Evolutionary conservation across 1,140 invertebrate genomes (phyloP), one percentile per base, ranked within the genome.

Genomic region (Rhyacophila brunnea): DNA sequence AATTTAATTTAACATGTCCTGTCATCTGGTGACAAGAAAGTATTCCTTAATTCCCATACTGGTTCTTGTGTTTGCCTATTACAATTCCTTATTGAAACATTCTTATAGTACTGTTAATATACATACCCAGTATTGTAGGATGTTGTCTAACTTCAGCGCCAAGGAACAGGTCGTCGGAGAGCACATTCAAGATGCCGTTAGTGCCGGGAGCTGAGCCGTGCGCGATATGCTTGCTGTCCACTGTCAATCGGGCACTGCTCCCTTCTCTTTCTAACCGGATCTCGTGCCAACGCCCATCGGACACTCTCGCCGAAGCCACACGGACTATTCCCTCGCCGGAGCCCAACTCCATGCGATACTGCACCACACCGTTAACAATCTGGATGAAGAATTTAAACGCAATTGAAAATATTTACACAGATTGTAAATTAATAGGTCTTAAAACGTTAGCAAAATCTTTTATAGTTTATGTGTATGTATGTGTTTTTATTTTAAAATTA

Each of bases 221-320:
- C 6, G 87, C 87, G 2, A 86, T 81, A 70, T 90, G 85, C 38
- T 84, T 85, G 7, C 85, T 84, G 72, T 98, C 93, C 1, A 97
- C 81, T 1, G 82, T 85, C 1, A 98, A 71, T 36, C 87, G 84
- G 6, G 90, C 91, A 60, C 77, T 85, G 64, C 87, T 91, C 1
- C 90, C 87, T 35, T 90, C 85, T 19, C 95, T 80, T 72, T 95
- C 89, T 43, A 96, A 73, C 20, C 85, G 81, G 35, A 95, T 85
- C 65, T 89, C 85, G 75, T 98, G 95, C 95, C 95, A 97, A 60
- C 84, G 82, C 1, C 94, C 93, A 74, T 97, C 94, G 34, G 89
- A 89, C 20, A 95, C 83, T 63, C 85, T 83, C 1, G 85, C 72
- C 38, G 86, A 85, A 1, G 86, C 85, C 2, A 95, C 87, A 38